These are phyloP conservation scores for Octopus bimaculoides DNA, from an alignment of 1,140 invertebrate genomes.

Conservation along the genomic window DNA sequence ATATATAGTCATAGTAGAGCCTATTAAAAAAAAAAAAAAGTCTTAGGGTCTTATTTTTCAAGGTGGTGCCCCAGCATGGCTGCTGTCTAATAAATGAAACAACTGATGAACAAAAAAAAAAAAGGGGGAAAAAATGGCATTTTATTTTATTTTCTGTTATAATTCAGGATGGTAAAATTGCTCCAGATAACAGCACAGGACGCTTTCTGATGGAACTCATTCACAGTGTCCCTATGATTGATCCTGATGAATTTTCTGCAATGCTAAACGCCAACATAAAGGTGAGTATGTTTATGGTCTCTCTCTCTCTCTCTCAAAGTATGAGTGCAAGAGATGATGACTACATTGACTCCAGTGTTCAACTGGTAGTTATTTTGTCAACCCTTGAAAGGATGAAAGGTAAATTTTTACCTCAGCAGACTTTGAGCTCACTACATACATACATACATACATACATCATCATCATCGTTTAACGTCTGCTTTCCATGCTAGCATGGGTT, in stretches of 20 bases:
- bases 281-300: conserved; percentile 50
- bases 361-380: too few relatives aligned
- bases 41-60: too few relatives aligned
- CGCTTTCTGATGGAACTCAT: conserved; percentile 84
- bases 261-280: conserved; percentile 96
- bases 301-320: background rate
- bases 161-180: conserved; percentile 66
- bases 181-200: conserved; percentile 73
- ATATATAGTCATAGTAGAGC: background rate
- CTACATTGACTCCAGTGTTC: background rate
- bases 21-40: background rate
- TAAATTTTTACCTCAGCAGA: background rate
- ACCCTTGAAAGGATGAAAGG: background rate
- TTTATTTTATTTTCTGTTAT: conserved; percentile 46
- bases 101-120: background rate
- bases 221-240: conserved; percentile 84
- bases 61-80: too few relatives aligned
- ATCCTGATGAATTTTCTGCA: conserved; percentile 83
- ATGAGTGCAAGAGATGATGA: background rate
- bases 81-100: too few relatives aligned
- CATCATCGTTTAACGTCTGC: too few relatives aligned
- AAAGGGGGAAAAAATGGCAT: background rate
- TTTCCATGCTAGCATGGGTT: too few relatives aligned
- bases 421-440: background rate
- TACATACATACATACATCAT: background rate